Evolutionary conservation across 2,888 invertebrate species (phyloP), one percentile per base, ranked within the genome.

Genomic region (Lamellibrachia columna): DNA sequence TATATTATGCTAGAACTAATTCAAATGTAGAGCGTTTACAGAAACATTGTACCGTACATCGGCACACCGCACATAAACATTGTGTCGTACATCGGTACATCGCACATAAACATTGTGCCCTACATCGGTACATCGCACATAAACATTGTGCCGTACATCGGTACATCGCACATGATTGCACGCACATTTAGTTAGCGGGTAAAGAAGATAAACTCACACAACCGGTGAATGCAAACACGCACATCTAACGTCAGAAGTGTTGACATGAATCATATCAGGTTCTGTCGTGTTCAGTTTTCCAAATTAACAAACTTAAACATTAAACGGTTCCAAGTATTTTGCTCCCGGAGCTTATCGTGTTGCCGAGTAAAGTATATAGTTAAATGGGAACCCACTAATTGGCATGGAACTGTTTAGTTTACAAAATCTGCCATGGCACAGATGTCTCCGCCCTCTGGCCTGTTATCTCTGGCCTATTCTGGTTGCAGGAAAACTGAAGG

Each of bases 371-470:
- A 15, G 75, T 75, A 22, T 75, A 75, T 75, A 22, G 75, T 75
- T 75, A 75, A 75, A 75, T 75, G n/a, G 75, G 15, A 22, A 22
- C 75, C 6, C 75, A 22, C 75, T 75, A 75, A 75, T 75, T 75
- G 75, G 75, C 75, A n/a, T 75, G 75, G 75, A 75, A 75, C 75
- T 75, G 75, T 75, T 75, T 75, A 75, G 75, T 75, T 75, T 75
- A 75, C 75, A 75, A 75, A n/a, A 75, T 75, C 75, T 75, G 75
- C 6, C 75, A 15, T 75, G 15, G 75, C 75, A n/a, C 22, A 22
- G 11, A 75, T 75, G 75, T 75, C n/a, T 75, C 75, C n/a, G 15
- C n/a, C 75, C 22, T 3, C 75, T 75, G 15, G 75, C 75, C 75
- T 22, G 75, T 75, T 75, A 75, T 75, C 75, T 75, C 2, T 75